Evolutionary conservation across 2,797 vertebrate species (phyloP).

Genomic region (Poeciliopsis paucimaculata): DNA sequence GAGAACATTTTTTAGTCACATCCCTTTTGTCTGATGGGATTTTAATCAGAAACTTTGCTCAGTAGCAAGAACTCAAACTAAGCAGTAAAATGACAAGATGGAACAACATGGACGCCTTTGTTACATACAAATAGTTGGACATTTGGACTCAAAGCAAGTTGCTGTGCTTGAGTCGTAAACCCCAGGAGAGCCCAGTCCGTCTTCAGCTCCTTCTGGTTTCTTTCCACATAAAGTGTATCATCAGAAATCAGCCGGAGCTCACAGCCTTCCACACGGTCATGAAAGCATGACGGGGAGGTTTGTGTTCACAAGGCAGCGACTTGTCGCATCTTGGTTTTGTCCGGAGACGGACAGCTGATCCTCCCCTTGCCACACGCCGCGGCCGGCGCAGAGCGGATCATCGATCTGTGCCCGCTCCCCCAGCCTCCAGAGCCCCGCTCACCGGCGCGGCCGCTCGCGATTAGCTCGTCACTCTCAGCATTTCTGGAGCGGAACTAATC

Average conservation of each 20-base stretch:
- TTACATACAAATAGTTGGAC: not conserved
- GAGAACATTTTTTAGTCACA: not conserved
- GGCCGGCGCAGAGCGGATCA: conserved; percentile 33
- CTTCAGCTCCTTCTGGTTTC: not conserved
- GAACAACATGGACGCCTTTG: not conserved
- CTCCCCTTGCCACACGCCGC: conserved; percentile 2
- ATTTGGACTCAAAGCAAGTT: not conserved
- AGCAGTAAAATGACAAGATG: not conserved
- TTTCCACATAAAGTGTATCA: not conserved
- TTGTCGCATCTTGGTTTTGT: conserved; percentile 9
- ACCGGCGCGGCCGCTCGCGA: conserved; percentile 33
- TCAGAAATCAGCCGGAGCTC: not conserved
- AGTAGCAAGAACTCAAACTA: not conserved
- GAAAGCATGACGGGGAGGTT: not conserved
- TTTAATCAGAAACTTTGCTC: not conserved
- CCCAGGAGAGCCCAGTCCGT: not conserved
- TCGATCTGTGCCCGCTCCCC: conserved; percentile 54
- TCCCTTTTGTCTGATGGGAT: not conserved
- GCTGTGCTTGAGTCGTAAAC: not conserved
- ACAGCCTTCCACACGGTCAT: not conserved
- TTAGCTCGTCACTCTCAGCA: conserved; percentile 70
- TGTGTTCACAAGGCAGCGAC: conserved; percentile 6
- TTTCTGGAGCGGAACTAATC: conserved; percentile 78
- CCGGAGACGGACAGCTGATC: conserved; percentile 7
- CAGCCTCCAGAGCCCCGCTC: conserved; percentile 39